Percentiles rank a stretch among this genome's conserved stretches.
Evolutionary conservation across 2,113 vertebrate species (phyloP).

Genomic region (Nycticryphes semicollaris): DNA sequence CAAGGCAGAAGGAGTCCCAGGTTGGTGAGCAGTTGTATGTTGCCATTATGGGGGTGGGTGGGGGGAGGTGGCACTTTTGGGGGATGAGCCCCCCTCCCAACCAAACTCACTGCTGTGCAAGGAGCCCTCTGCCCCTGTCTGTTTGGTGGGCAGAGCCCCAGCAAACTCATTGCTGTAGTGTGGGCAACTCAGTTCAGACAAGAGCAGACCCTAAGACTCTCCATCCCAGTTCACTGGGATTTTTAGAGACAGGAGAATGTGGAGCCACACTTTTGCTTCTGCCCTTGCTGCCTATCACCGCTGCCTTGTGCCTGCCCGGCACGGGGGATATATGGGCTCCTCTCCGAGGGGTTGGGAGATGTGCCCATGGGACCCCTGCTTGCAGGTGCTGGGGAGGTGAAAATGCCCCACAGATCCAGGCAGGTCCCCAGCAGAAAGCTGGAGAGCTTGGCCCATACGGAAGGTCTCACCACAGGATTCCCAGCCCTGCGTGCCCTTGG

Average conservation of each 20-base stretch:
- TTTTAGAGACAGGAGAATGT: neutral
- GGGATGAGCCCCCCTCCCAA: neutral
- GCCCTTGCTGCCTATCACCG: neutral
- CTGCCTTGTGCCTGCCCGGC: fast-evolving
- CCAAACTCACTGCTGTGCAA: fast-evolving
- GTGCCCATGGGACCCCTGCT: neutral
- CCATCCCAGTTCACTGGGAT: neutral
- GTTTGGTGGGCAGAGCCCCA: neutral
- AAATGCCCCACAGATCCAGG: fast-evolving
- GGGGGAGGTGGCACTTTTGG: neutral
- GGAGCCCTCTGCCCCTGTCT: neutral
- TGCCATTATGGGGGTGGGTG: neutral
- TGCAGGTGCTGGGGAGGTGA: fast-evolving
- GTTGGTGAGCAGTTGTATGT: neutral
- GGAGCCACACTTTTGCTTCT: neutral
- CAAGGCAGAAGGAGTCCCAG: neutral
- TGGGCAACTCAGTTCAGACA: fast-evolving
- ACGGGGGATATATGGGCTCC: fast-evolving
- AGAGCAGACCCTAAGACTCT: neutral
- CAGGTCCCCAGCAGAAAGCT: neutral
- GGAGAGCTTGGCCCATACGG: fast-evolving
- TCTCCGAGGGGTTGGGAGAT: neutral
- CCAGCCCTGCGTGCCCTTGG: fast-evolving
- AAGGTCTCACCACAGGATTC: neutral
- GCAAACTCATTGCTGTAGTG: neutral